These are phyloP conservation scores for Xenus cinereus DNA, from an alignment of 2,113 vertebrate genomes.

Conservation along the genomic window DNA sequence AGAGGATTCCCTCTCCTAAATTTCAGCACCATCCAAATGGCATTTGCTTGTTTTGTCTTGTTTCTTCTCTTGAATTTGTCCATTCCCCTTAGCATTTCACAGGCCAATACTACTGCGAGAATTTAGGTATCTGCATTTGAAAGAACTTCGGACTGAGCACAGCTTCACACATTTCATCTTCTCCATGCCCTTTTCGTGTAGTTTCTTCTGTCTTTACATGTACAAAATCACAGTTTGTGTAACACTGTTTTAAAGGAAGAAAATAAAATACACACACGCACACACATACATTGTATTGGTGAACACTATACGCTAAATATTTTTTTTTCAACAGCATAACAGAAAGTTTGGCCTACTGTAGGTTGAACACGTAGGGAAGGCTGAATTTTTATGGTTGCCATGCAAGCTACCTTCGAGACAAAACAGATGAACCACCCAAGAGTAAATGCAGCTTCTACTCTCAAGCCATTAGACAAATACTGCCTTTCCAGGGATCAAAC, in stretches of 20 bases:
- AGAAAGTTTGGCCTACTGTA: conserved; percentile 59
- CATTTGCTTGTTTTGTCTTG: not conserved
- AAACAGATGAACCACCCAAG: conserved; percentile 31
- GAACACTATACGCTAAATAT: conserved; percentile 71
- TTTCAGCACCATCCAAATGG: not conserved
- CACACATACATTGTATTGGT: conserved; percentile 51
- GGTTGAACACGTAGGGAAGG: conserved; percentile 28
- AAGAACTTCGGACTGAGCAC: conserved; percentile 14
- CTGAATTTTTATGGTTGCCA: conserved; percentile 44
- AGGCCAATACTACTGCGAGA: not conserved
- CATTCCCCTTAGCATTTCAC: not conserved
- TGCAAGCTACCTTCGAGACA: conserved; percentile 56
- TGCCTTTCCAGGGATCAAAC: not conserved
- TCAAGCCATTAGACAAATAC: not conserved
- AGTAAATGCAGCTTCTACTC: conserved; percentile 12
- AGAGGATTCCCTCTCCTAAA: not conserved
- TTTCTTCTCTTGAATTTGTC: not conserved
- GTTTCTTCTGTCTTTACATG: not conserved
- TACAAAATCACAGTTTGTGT: conserved; percentile 32
- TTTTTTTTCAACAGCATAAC: conserved; percentile 75
- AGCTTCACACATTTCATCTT: not conserved
- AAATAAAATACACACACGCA: conserved; percentile 47
- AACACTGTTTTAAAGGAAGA: conserved; percentile 32
- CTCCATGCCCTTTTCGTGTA: not conserved
- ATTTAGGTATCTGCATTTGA: not conserved